These are phyloP conservation scores for Lymantria monacha DNA, from an alignment of 2,888 invertebrate genomes.

Conservation along the genomic window DNA sequence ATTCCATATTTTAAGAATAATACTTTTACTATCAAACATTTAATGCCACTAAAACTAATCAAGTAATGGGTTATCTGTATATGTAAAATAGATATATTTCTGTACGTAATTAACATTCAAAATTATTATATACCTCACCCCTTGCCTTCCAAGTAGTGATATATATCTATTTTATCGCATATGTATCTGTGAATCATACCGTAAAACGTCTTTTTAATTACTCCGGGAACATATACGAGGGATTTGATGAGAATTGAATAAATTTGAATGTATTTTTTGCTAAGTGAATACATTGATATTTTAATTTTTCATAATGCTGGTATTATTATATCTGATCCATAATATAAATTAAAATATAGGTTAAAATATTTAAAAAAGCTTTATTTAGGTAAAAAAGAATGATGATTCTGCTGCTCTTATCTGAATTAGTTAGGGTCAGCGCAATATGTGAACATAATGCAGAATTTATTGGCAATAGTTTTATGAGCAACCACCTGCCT, in stretches of 20 bases:
- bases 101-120: constrained; percentile 28
- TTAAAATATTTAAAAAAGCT: too few species aligned
- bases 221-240: constrained; percentile 25
- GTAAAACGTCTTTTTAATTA: constrained; percentile 35
- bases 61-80: constrained; percentile 22
- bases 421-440: too few species aligned
- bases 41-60: constrained; percentile 29
- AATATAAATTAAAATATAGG: too few species aligned
- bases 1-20: not conserved
- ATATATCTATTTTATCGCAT: constrained; percentile 40
- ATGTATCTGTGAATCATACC: constrained; percentile 35
- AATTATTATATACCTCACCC: constrained; percentile 37
- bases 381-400: too few species aligned
- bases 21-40: constrained; percentile 6
- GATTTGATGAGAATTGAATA: constrained; percentile 20
- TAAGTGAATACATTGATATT: too few species aligned
- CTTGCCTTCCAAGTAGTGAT: constrained; percentile 34
- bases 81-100: constrained; percentile 16
- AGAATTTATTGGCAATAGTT: too few species aligned
- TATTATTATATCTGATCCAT: too few species aligned
- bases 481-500: too few species aligned
- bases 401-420: too few species aligned
- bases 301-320: too few species aligned
- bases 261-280: constrained; percentile 20
- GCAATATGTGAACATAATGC: too few species aligned